phyloP scores from a whole-genome alignment of 2,888 invertebrate genomes.

The Agrilus mali region DNA sequence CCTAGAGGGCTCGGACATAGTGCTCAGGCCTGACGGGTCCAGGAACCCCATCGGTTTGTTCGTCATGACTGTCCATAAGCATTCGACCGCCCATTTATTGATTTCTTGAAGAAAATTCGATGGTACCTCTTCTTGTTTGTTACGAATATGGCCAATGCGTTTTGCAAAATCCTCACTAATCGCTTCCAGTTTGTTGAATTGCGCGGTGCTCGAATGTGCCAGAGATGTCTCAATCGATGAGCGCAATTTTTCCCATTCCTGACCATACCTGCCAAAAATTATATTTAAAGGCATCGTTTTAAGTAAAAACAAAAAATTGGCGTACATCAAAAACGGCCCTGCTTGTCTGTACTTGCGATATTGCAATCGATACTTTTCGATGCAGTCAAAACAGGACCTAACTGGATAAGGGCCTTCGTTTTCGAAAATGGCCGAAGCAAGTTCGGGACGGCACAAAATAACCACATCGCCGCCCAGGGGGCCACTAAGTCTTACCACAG shows the following conservation, averaged over 20 bases:
- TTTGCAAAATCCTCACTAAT: constrained; percentile 32
- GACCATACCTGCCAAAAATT: constrained; percentile 36
- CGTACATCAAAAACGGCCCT: constrained; percentile 47
- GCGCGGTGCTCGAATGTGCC: constrained; percentile 31
- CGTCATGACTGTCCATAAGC: constrained; percentile 42
- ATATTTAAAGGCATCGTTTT: no score
- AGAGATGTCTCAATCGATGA: constrained; percentile 38
- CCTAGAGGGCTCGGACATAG: constrained; percentile 43
- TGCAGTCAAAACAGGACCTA: constrained; percentile 48
- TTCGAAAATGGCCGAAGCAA: constrained; percentile 47
- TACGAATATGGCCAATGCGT: constrained; percentile 42
- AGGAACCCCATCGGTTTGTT: constrained; percentile 52
- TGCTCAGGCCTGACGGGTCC: constrained; percentile 35
- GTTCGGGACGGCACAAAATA: constrained; percentile 49
- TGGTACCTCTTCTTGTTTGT: constrained; percentile 50
- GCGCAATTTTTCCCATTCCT: constrained; percentile 46
- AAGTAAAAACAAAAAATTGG: constrained; percentile 10
- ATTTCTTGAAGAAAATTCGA: constrained; percentile 44
- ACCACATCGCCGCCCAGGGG: constrained; percentile 52
- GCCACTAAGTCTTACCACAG: constrained; percentile 51
- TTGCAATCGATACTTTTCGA: constrained; percentile 49
- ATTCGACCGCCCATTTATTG: constrained; percentile 58
- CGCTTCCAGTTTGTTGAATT: constrained; percentile 29
- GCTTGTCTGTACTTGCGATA: constrained; percentile 40
- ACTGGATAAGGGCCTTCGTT: constrained; percentile 48